Base-by-base conservation (phyloP, 2,888 invertebrate genomes). In the Strigamia crassipes region DNA sequence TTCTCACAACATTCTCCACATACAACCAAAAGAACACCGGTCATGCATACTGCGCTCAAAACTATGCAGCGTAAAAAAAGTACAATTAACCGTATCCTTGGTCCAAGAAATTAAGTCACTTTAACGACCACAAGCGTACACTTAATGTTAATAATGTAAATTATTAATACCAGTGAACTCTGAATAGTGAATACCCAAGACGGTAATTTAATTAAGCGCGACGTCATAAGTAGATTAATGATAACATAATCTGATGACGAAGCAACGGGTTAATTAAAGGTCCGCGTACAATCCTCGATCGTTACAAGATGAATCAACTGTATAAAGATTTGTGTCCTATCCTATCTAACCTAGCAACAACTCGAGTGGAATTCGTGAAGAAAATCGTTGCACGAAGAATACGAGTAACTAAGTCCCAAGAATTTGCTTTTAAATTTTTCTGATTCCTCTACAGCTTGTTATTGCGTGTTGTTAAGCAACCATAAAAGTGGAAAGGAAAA, bases 321-420 rank as follows among this genome's bases (percentile, higher is more conserved):
- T 73, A 27, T 73, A 73, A 27, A 27, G 73, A 27, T 73, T 73
- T 73, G 12, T 73, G 73, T 73, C 13, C 5, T 73, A 73, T 73
- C 31, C 73, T 21, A 23, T 56, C 31, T 73, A 12, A 73, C 13
- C 31, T 31, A 15, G 12, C 73, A 27, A 73, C 23, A 73, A n/a
- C 27, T 73, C 27, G 12, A 27, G 15, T n/a, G 73, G 23, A 9
- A 31, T 31, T 73, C 31, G 15, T 10, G 4, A 31, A 73, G 18
- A 38, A 73, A 73, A 73, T 73, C 31, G n/a, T 27, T 31, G 21
- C 5, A 73, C 73, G 31, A 73, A 21, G 21, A 66, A 21, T 18
- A 66, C 21, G 61, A 66, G 9, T 23, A 12, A 23, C 6, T 5
- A 46, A n/a, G 46, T n/a, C 12, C 42, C 15, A 15, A 46, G 15